These are phyloP conservation scores for Todus mexicanus DNA, from an alignment of 2,797 vertebrate genomes.

Conservation along the genomic window DNA sequence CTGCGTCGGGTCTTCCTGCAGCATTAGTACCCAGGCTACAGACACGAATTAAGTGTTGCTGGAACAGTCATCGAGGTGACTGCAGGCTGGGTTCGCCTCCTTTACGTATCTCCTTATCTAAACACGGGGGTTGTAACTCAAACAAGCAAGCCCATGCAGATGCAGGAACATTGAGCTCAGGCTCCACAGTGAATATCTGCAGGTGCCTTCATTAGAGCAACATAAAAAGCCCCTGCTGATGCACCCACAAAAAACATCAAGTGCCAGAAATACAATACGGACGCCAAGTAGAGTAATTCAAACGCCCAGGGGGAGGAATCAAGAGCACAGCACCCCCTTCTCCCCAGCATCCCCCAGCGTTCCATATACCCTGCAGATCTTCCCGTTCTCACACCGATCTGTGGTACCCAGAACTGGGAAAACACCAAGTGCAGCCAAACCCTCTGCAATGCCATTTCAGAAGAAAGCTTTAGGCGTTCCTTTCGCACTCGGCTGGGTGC, in stretches of 20 bases:
- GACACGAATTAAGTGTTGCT: not conserved
- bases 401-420: not conserved
- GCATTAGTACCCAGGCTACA: not conserved
- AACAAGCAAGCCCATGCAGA: not conserved
- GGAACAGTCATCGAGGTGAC: not conserved
- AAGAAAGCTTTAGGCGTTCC: not conserved
- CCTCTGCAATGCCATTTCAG: not conserved
- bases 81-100: not conserved
- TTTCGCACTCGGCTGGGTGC: not conserved
- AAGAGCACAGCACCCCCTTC: not conserved
- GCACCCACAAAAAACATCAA: not conserved
- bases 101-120: not conserved
- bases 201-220: not conserved
- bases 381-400: fast-evolving
- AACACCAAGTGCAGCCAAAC: not conserved
- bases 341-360: not conserved
- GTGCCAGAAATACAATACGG: not conserved
- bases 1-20: not conserved
- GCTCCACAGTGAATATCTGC: not conserved
- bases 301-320: not conserved
- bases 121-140: not conserved
- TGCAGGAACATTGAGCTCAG: not conserved
- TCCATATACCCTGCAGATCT: not conserved
- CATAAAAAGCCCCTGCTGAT: not conserved
- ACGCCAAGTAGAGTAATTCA: not conserved